A percentile compares a stretch with the other conserved stretches of the same genome.
phyloP scores from a whole-genome alignment of 2,888 invertebrate genomes.

The Galerucella calmariensis region DNA sequence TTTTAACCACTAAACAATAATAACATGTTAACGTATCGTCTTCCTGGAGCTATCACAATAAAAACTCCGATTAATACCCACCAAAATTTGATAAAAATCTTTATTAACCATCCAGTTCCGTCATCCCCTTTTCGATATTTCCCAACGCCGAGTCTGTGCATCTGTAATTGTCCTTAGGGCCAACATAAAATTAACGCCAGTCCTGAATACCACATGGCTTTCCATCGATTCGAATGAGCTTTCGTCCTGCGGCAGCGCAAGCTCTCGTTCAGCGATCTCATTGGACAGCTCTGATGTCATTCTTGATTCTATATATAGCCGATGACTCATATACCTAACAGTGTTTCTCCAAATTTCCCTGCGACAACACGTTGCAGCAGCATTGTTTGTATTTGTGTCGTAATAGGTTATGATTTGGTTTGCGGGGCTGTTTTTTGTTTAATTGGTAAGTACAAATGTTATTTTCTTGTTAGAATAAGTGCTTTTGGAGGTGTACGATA shows the following conservation, averaged over 20 bases:
- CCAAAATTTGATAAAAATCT: slow-evolving; percentile 8
- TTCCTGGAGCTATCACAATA: background rate
- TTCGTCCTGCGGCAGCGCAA: slow-evolving; percentile 54
- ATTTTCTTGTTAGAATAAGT: background rate
- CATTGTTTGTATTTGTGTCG: slow-evolving; percentile 53
- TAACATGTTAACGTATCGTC: background rate
- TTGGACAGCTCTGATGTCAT: slow-evolving; percentile 60
- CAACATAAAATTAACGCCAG: slow-evolving; percentile 36
- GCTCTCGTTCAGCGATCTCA: slow-evolving; percentile 53
- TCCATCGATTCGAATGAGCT: slow-evolving; percentile 56
- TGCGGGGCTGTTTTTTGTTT: slow-evolving; percentile 20
- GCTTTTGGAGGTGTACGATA: background rate
- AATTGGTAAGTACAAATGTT: slow-evolving; percentile 22
- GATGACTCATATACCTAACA: slow-evolving; percentile 63
- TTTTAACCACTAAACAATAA: background rate
- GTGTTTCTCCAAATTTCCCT: slow-evolving; percentile 59
- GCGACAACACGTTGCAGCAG: slow-evolving; percentile 54
- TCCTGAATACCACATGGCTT: slow-evolving; percentile 46
- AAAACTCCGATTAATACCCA: slow-evolving; percentile 4
- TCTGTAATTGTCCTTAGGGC: slow-evolving; percentile 34
- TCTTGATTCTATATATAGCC: slow-evolving; percentile 62
- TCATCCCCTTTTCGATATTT: slow-evolving; percentile 5
- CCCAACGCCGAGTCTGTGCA: slow-evolving; percentile 21
- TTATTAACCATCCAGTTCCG: background rate
- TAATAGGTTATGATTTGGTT: slow-evolving; percentile 43